A percentile compares a stretch with the other conserved stretches of the same genome.
phyloP scores from a whole-genome alignment of 2,888 invertebrate genomes.

The Pycnomerus fuliginosus region DNA sequence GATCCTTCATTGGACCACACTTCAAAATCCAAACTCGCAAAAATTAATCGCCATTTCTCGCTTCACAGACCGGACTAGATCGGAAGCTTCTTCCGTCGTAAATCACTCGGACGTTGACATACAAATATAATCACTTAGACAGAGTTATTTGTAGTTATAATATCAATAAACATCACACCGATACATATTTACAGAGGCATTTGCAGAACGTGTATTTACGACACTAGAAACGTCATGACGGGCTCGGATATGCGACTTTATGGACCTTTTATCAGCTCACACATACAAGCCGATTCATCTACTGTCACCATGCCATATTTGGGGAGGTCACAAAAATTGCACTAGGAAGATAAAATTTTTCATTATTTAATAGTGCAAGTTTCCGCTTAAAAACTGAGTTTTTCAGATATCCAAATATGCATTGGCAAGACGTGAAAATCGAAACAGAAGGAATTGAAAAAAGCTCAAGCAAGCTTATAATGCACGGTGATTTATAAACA shows the following conservation, averaged over 20 bases:
- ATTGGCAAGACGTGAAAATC: too few species aligned
- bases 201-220: conserved; percentile 19
- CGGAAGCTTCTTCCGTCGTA: conserved; percentile 7
- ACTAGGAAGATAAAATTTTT: too few species aligned
- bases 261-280: conserved; percentile 8
- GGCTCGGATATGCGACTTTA: conserved; percentile 14
- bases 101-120: conserved; percentile 17
- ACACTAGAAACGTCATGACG: conserved; percentile 15
- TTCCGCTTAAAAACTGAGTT: too few species aligned
- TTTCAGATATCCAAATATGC: too few species aligned
- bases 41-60: neutral
- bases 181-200: conserved; percentile 18
- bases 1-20: conserved; percentile 24
- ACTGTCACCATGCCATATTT: too few species aligned
- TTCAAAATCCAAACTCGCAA: neutral
- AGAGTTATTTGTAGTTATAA: conserved; percentile 17
- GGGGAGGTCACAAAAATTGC: too few species aligned
- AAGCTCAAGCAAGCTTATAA: too few species aligned
- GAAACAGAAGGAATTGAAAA: too few species aligned
- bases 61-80: neutral
- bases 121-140: conserved; percentile 23
- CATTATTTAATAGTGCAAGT: too few species aligned
- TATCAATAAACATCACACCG: conserved; percentile 25
- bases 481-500: too few species aligned
- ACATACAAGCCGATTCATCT: too few species aligned